phyloP scores from a whole-genome alignment of 2,888 invertebrate genomes.

The Lasioglossum vierecki region DNA sequence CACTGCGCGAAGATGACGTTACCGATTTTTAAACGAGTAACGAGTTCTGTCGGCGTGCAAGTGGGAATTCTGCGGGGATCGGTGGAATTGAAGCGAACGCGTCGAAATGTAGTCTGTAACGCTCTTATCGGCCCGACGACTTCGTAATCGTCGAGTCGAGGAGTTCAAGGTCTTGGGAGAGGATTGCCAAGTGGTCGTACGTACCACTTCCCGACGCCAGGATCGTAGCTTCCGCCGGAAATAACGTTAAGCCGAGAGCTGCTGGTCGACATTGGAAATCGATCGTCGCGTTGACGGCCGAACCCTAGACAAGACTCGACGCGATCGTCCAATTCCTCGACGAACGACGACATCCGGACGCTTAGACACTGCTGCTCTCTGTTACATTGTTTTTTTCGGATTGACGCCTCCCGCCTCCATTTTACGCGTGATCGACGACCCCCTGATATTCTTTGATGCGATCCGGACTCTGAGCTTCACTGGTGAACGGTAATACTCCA shows the following conservation, averaged over 20 bases:
- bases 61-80: neutral
- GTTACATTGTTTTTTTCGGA: constrained; percentile 3
- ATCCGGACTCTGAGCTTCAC: neutral
- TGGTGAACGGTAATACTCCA: neutral
- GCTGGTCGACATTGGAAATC: constrained; percentile 66
- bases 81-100: constrained; percentile 38
- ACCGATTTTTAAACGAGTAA: neutral
- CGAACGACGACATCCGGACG: constrained; percentile 22
- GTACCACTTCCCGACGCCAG: constrained; percentile 52
- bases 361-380: neutral
- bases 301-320: neutral
- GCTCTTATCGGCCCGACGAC: constrained; percentile 54
- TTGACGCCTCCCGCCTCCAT: neutral
- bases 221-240: constrained; percentile 62
- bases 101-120: constrained; percentile 51
- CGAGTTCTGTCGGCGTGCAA: neutral
- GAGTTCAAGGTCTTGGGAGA: constrained; percentile 60
- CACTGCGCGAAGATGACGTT: neutral
- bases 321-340: constrained; percentile 43
- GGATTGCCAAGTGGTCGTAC: constrained; percentile 62
- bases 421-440: neutral
- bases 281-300: constrained; percentile 48
- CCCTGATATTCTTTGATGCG: neutral
- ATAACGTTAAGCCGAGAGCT: constrained; percentile 57
- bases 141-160: constrained; percentile 54